phyloP scores from a whole-genome alignment of 2,797 vertebrate genomes.

The Anomalospiza imberbis region DNA sequence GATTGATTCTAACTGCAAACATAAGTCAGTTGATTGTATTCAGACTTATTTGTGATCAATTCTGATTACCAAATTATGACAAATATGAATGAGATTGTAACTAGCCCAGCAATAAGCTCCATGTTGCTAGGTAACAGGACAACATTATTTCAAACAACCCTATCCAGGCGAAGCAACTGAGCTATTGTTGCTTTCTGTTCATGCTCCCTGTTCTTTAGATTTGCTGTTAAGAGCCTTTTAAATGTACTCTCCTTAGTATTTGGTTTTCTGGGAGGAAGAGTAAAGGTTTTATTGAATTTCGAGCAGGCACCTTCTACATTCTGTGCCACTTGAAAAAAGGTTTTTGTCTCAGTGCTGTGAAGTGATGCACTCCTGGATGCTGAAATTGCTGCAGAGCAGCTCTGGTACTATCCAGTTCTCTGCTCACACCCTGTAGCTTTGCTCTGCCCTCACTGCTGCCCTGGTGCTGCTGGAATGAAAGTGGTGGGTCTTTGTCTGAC shows the following conservation, averaged over 20 bases:
- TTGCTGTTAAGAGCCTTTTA: slow-evolving; percentile 12
- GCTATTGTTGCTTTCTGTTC: slow-evolving; percentile 17
- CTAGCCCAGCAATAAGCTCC: slow-evolving; percentile 59
- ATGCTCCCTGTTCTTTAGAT: neutral
- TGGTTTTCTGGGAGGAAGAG: neutral
- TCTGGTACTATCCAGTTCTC: neutral
- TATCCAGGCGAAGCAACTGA: slow-evolving; percentile 36
- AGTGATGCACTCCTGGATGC: neutral
- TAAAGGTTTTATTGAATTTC: neutral
- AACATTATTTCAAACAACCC: slow-evolving; percentile 59
- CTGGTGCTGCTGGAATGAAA: neutral
- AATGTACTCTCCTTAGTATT: neutral
- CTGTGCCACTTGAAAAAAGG: neutral
- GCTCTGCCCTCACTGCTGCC: neutral
- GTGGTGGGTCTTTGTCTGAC: neutral
- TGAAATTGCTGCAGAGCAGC: neutral
- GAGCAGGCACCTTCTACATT: neutral
- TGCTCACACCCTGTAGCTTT: neutral
- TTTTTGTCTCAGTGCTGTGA: neutral
- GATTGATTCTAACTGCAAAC: slow-evolving; percentile 75
- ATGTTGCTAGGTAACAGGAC: slow-evolving; percentile 76
- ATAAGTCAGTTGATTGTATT: slow-evolving; percentile 71
- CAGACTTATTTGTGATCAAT: slow-evolving; percentile 73
- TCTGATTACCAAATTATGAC: slow-evolving; percentile 78
- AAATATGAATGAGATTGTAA: slow-evolving; percentile 73